These are phyloP conservation scores for Megastigmus dorsalis DNA, from an alignment of 2,888 invertebrate genomes.

Conservation along the genomic window DNA sequence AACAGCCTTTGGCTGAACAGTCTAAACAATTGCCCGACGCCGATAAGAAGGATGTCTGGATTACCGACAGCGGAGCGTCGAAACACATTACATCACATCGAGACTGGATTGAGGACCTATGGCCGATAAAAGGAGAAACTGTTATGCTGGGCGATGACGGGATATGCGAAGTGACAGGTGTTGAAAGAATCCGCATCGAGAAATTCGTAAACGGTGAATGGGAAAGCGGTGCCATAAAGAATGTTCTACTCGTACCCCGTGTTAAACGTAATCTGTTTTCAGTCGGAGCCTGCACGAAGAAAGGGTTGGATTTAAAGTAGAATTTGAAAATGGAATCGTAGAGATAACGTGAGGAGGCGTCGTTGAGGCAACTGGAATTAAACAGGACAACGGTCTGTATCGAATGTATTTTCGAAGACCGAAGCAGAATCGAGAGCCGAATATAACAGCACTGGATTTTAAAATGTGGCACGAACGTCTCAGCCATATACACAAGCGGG, in stretches of 20 bases:
- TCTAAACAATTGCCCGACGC: constrained; percentile 10
- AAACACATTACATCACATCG: constrained; percentile 51
- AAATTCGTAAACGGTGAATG: constrained; percentile 51
- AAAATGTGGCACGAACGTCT: constrained; percentile 53
- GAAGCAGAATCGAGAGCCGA: constrained; percentile 24
- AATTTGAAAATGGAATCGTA: constrained; percentile 37
- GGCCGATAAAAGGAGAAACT: constrained; percentile 13
- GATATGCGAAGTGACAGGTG: constrained; percentile 51
- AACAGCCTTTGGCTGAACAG: not conserved
- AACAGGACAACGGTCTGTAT: constrained; percentile 53
- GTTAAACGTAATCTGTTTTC: constrained; percentile 58
- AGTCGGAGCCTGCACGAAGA: constrained; percentile 46
- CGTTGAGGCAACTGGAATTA: constrained; percentile 38
- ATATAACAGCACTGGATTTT: constrained; percentile 26
- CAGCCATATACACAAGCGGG: constrained; percentile 44
- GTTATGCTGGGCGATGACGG: constrained; percentile 53
- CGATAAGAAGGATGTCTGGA: constrained; percentile 52
- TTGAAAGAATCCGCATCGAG: constrained; percentile 52
- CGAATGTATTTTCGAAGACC: constrained; percentile 50
- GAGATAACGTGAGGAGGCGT: constrained; percentile 2
- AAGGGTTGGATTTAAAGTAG: constrained; percentile 47
- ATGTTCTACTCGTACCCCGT: constrained; percentile 57
- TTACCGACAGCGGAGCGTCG: constrained; percentile 55
- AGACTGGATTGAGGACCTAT: constrained; percentile 55
- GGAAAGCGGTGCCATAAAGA: constrained; percentile 51